Evolutionary conservation across 92 coral and sea anemone species (phyloP), one percentile per base, ranked within the genome.

Genomic region (Zoanthus sansibaricus): DNA sequence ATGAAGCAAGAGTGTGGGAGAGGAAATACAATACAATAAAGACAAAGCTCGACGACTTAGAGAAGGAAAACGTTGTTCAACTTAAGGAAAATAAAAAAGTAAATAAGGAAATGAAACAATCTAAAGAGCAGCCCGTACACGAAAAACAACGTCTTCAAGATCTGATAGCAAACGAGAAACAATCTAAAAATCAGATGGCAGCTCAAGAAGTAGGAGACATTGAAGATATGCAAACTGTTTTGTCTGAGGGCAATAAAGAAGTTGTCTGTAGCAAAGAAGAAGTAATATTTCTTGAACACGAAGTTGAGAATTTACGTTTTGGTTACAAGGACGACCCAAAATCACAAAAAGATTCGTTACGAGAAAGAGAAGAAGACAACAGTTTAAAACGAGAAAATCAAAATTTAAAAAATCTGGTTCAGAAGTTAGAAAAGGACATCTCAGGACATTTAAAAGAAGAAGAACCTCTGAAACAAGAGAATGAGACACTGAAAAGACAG

Each of bases 401-500:
- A 14, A 47, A 55, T 25, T 48, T 66, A 25, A 48, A 46, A 66
- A 55, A 66, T 55, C 61, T 80, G 45, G 74, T 80, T 2, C 62
- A 80, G 21, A 31, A 80, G 47, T 44, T 80, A 21, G 59, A 25
- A 45, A 56, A 80, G 20, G 85, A 80, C 37, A 18, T 80, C 44
- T 6, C 47, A 13, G 15, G 61, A 31, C 85, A 62, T 11, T 33
- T 31, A 18, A 21, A 49, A 25, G 59, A 79, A 18, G 62, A 79
- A 79, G 84, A 79, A 12, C 54, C 11, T 8, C 17, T 62, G 95
- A 88, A 67, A 78, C 77, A 84, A 21, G 90, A 89, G 69, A 90
- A 89, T 77, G 95, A 95, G 56, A 79, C 77, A 71, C 76, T 93
- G 49, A 84, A 87, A 79, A 91, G 79, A 30, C 84, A 93, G 68